A percentile compares a stretch with the other conserved stretches of the same genome.
Evolutionary conservation across 1,140 invertebrate species (phyloP).

Genomic region (Panagrolaimus sp.): DNA sequence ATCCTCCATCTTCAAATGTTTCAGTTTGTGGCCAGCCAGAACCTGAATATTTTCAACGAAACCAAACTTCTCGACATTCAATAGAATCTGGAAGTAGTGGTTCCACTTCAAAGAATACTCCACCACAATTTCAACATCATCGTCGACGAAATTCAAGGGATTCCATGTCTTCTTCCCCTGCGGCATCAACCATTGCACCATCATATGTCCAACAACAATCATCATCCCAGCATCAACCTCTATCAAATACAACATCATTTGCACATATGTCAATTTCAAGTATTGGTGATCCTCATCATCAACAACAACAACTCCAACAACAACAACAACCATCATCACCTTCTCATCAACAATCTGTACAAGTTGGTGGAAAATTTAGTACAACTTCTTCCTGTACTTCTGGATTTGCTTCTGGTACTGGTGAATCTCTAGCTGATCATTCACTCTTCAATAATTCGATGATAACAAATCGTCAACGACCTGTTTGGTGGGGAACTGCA

Average conservation of each 20-base stretch:
- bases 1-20: slow-evolving; percentile 34
- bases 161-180: background rate
- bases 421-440: slow-evolving; percentile 11
- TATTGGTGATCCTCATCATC: too few species aligned
- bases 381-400: slow-evolving; percentile 42
- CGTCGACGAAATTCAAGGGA: background rate
- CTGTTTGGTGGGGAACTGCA: slow-evolving; percentile 1
- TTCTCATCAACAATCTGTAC: background rate
- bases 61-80: background rate
- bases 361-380: slow-evolving; percentile 6
- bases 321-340: background rate
- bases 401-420: slow-evolving; percentile 36
- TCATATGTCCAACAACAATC: background rate
- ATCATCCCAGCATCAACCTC: background rate
- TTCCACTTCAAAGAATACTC: background rate
- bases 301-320: background rate
- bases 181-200: background rate
- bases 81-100: background rate
- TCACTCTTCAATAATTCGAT: background rate
- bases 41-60: slow-evolving; percentile 11
- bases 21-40: slow-evolving; percentile 25
- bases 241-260: too few species aligned
- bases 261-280: too few species aligned
- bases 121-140: too few species aligned
- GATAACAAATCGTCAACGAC: background rate